Conservation (phyloP, 2,797 vertebrate species). For the Parotocinclus haroldoi region DNA sequence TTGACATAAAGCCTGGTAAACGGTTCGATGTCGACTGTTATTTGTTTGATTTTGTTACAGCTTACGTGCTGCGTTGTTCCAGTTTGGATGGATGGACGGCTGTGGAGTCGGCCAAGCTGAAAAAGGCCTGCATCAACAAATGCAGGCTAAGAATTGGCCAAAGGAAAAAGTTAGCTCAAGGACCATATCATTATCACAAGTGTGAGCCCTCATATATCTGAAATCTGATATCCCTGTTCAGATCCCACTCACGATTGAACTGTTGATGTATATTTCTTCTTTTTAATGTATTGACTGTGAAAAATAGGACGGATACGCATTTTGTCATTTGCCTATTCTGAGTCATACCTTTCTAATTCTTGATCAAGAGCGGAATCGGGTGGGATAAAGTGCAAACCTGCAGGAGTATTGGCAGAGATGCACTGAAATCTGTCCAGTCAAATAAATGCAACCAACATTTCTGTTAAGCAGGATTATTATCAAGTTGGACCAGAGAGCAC, state of each 20-base stretch:
- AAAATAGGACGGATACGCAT: too few species aligned
- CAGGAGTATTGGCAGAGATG: too few species aligned
- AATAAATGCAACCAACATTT: too few species aligned
- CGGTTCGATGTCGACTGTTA: not conserved
- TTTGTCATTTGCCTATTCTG: too few species aligned
- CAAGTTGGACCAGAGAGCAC: too few species aligned
- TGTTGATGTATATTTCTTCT: not conserved
- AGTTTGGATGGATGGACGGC: slow-evolving; percentile 54
- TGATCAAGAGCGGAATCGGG: too few species aligned
- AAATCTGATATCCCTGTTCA: not conserved
- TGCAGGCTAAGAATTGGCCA: slow-evolving; percentile 53
- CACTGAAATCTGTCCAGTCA: too few species aligned
- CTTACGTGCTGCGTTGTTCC: slow-evolving; percentile 54
- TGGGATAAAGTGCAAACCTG: too few species aligned
- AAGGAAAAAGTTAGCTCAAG: slow-evolving; percentile 49
- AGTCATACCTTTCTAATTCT: too few species aligned
- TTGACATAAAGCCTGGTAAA: too few species aligned
- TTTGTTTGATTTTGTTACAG: slow-evolving; percentile 16
- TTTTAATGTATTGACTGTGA: too few species aligned
- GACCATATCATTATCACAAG: slow-evolving; percentile 43
- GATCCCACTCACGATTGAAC: not conserved
- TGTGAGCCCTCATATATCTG: slow-evolving; percentile 44
- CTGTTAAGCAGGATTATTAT: too few species aligned
- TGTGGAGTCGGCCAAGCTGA: slow-evolving; percentile 53
- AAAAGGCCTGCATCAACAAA: slow-evolving; percentile 58